Evolutionary conservation across 2,888 invertebrate genomes (phyloP), one percentile per base, ranked within the genome.

Genomic region (Epirrhoe tristata): DNA sequence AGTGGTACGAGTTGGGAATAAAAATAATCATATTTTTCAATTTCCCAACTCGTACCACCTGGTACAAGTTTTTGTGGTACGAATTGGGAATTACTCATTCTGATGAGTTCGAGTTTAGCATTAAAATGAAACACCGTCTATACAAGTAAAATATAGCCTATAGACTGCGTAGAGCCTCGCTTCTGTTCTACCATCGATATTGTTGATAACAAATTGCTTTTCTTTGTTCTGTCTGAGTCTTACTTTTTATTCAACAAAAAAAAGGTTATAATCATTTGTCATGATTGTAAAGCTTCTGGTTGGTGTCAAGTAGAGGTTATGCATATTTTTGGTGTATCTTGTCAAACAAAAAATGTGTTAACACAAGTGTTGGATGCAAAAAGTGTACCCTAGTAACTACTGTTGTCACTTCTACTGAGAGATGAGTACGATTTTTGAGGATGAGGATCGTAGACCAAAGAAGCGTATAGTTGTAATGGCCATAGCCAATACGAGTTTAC

Each of bases 171-270:
- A 61, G 48, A 39, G 39, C 69, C 63, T 71, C 75, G 77, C 82
- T 86, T 75, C 86, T 88, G 87, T 82, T 81, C 81, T 73, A 77
- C 79, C 89, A 88, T 88, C 89, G 88, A 89, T 91, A 89, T 87
- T 83, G 83, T 84, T 88, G 89, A 90, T 91, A 91, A 91, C 91
- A 91, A 91, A 91, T 92, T 91, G 87, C 82, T 86, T 84, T 83
- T 84, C 88, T 89, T 90, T 91, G 90, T 91, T 88, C 88, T 88
- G 89, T 85, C 88, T 77, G 75, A 88, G 89, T 85, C 88, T 77
- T 74, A 53, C 72, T 72, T 73, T 74, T 48, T 48, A 48, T 48
- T 2, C 48, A 14, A 16, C 16, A 14, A 14, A 43, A 48, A 14
- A 76, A 77, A 77, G 75, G 82, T 81, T 82, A 82, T 82, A 82